Evolutionary conservation across 2,797 vertebrate species (phyloP).

Genomic region (Lutjanus campechanus): DNA sequence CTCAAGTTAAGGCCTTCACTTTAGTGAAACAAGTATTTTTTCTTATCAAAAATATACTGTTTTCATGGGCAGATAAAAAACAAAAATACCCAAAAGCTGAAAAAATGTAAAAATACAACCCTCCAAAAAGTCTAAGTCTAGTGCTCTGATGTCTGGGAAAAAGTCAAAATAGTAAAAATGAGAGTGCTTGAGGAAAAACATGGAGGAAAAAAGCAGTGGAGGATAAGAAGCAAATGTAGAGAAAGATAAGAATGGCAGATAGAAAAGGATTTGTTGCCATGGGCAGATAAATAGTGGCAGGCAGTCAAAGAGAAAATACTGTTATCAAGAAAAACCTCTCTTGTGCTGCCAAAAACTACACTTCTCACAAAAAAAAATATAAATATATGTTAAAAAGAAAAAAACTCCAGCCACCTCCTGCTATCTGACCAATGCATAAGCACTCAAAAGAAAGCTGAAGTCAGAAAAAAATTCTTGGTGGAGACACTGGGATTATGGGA

Average conservation of each 20-base stretch:
- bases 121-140: conserved; percentile 72
- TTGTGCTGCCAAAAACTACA: conserved; percentile 74
- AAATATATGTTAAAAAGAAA: conserved; percentile 16
- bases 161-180: conserved; percentile 81
- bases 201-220: conserved; percentile 78
- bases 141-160: conserved; percentile 65
- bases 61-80: conserved; percentile 43
- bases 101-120: conserved; percentile 56
- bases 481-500: conserved; percentile 5
- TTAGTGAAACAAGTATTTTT: conserved; percentile 27
- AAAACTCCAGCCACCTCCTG: conserved; percentile 41
- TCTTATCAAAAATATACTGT: conserved; percentile 50
- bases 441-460: conserved; percentile 26
- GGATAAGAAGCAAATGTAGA: conserved; percentile 79
- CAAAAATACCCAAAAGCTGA: conserved; percentile 48
- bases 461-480: conserved; percentile 11
- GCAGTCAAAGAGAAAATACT: conserved; percentile 78
- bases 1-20: conserved; percentile 80
- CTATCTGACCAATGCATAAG: conserved; percentile 42
- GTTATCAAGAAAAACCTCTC: conserved; percentile 74
- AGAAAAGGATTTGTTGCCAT: conserved; percentile 77
- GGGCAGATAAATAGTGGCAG: conserved; percentile 80
- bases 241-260: conserved; percentile 81
- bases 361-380: conserved; percentile 36
- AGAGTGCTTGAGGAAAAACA: conserved; percentile 74